Evolutionary conservation across 2,797 vertebrate genomes (phyloP), one percentile per base, ranked within the genome.

Genomic region (Propithecus deckenii): DNA sequence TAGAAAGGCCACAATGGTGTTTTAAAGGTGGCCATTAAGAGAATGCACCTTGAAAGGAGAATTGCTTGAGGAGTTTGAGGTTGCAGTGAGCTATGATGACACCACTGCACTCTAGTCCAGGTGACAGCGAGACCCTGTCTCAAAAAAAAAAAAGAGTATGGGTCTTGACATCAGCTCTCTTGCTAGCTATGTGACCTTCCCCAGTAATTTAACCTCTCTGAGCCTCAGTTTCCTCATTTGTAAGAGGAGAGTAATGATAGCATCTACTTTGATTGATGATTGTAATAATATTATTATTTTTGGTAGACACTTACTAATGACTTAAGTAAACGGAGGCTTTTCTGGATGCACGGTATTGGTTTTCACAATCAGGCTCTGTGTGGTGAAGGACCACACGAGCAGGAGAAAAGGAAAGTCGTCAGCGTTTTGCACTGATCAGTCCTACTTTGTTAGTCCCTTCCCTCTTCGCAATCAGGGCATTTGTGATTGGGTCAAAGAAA

Each of bases 221-320:
- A 72, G 76, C 69, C 63, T 95, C 76, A 10, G 81, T 96, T 78
- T 91, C 35, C 89, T 88, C 69, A 15, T 59, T 86, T 57, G 23
- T 75, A 94, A 93, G 61, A 38, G 43, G 76, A 63, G 43, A 67
- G 52, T 72, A 30, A 15, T 22, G 2, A 63, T 13, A 8, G 6
- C 18, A 20, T 43, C 30, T 46, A 1, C 59, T 69, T 35, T 30
- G 5, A 41, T 6, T 85, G 28, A 2, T 13, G 18, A 15, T 20
- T 35, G n/a, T 52, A 2, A 35, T 22, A 11, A 52, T 6, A 0
- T 65, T 41, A 28, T 35, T 35, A 14, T 78, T 7, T 3, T n/a
- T 14, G 8, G 75, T 13, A 7, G 78, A 15, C 41, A 10, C 35
- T 32, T 14, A 23, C 10, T 28, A 6, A 20, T 4, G 55, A 35